phyloP scores from a whole-genome alignment of 2,797 vertebrate genomes.

The Phrynocephalus forsythii region DNA sequence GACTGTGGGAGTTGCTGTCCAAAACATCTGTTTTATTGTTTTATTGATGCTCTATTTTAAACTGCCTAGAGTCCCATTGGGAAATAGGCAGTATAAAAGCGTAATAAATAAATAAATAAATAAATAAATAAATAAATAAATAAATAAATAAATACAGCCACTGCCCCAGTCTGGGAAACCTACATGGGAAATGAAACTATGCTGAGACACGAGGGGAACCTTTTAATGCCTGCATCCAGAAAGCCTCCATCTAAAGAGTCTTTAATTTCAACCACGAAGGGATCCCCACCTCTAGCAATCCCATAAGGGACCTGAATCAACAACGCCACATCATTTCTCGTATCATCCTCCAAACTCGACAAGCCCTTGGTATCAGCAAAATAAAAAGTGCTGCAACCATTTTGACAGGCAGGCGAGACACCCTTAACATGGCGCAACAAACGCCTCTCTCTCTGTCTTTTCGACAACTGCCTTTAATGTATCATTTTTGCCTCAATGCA shows the following conservation, averaged over 20 bases:
- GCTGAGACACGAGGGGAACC: neutral
- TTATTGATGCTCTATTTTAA: too few relatives aligned
- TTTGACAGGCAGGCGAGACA: constrained; percentile 56
- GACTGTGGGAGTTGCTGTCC: too few relatives aligned
- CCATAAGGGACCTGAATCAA: constrained; percentile 36
- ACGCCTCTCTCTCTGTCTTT: neutral
- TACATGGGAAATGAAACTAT: neutral
- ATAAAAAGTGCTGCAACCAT: neutral
- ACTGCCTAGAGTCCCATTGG: too few relatives aligned
- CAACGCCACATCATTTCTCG: constrained; percentile 35
- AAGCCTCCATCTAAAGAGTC: neutral
- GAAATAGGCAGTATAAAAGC: too few relatives aligned
- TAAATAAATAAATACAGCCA: too few relatives aligned
- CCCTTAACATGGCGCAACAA: neutral
- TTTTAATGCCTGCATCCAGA: neutral
- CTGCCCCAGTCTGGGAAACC: neutral
- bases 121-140: too few relatives aligned
- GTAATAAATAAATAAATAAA: too few relatives aligned
- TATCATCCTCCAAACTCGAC: constrained; percentile 42
- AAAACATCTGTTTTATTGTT: too few relatives aligned
- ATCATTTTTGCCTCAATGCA: constrained; percentile 27
- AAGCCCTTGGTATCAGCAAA: constrained; percentile 56
- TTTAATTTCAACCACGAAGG: too few relatives aligned
- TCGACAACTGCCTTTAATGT: constrained; percentile 37
- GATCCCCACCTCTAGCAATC: neutral